A percentile compares a stretch with the other conserved stretches of the same genome.
Evolutionary conservation across 1,140 invertebrate species (phyloP).

Genomic region (Mesaphorura yosii): DNA sequence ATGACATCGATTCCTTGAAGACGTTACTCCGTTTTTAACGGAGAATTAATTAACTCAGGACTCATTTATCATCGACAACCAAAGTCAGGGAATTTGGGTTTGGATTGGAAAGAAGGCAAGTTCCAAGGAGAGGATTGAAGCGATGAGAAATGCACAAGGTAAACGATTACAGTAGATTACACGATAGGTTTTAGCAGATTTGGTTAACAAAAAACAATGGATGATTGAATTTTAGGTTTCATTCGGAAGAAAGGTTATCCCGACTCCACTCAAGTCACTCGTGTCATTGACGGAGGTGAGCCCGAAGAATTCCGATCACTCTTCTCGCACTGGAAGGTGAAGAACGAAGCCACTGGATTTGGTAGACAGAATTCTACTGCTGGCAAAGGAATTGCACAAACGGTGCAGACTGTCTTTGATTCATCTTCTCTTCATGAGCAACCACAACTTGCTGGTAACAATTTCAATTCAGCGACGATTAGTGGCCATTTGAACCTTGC

Average conservation of each 20-base stretch:
- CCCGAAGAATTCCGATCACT: constrained; percentile 74
- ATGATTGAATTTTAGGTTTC: no score
- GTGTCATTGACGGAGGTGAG: constrained; percentile 67
- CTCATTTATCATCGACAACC: constrained; percentile 76
- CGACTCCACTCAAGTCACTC: constrained; percentile 57
- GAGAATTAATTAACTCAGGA: constrained; percentile 49
- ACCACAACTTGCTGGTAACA: constrained; percentile 38
- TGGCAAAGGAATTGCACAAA: constrained; percentile 38
- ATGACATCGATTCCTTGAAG: constrained; percentile 30
- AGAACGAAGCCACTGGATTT: constrained; percentile 34
- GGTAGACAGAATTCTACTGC: constrained; percentile 35
- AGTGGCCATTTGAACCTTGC: neutral
- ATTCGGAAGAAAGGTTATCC: constrained; percentile 76
- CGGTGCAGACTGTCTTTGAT: constrained; percentile 54
- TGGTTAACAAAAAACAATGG: no score
- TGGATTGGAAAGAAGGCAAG: constrained; percentile 72
- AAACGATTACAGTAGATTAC: no score
- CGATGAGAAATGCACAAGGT: constrained; percentile 73
- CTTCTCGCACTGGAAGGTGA: constrained; percentile 61
- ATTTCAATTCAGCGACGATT: no score
- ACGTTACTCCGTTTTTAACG: constrained; percentile 6
- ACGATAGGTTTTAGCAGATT: no score
- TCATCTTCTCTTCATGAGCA: constrained; percentile 51
- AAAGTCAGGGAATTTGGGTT: constrained; percentile 70
- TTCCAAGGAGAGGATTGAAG: constrained; percentile 57